phyloP scores from a whole-genome alignment of 2,888 invertebrate genomes.

The Dione vanillae region DNA sequence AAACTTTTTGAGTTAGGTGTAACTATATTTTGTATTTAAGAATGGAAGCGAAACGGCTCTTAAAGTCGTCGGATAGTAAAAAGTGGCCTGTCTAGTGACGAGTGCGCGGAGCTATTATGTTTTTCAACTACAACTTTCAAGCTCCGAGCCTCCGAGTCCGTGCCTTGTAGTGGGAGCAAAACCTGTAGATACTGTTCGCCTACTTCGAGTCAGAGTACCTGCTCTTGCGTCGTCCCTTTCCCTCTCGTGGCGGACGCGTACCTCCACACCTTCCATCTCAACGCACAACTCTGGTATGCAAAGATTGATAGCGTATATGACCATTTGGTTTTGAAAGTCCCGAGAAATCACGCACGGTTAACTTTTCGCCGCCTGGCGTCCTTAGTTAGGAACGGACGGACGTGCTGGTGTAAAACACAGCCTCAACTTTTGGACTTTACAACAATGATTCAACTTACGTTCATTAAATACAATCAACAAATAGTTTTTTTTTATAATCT shows the following conservation, averaged over 20 bases:
- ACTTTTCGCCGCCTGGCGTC: conserved; percentile 83
- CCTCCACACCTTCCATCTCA: conserved; percentile 72
- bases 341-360: conserved; percentile 83
- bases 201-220: conserved; percentile 78
- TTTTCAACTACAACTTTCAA: conserved; percentile 71
- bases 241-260: conserved; percentile 57
- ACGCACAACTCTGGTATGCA: conserved; percentile 82
- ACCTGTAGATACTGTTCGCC: conserved; percentile 82
- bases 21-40: conserved; percentile 16
- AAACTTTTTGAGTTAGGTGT: conserved; percentile 1
- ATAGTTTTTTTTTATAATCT: conserved; percentile 54
- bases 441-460: conserved; percentile 42
- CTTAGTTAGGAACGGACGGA: conserved; percentile 75
- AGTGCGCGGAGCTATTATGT: conserved; percentile 67
- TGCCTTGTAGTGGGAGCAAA: conserved; percentile 83
- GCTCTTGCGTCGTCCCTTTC: conserved; percentile 74
- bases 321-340: conserved; percentile 83
- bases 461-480: conserved; percentile 52
- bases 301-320: conserved; percentile 84
- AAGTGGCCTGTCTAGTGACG: conserved; percentile 53
- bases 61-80: conserved; percentile 47
- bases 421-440: conserved; percentile 53
- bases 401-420: conserved; percentile 58
- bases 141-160: conserved; percentile 75
- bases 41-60: conserved; percentile 35